Conservation (phyloP, 2,113 vertebrate species). For the Eudorcas thomsonii region DNA sequence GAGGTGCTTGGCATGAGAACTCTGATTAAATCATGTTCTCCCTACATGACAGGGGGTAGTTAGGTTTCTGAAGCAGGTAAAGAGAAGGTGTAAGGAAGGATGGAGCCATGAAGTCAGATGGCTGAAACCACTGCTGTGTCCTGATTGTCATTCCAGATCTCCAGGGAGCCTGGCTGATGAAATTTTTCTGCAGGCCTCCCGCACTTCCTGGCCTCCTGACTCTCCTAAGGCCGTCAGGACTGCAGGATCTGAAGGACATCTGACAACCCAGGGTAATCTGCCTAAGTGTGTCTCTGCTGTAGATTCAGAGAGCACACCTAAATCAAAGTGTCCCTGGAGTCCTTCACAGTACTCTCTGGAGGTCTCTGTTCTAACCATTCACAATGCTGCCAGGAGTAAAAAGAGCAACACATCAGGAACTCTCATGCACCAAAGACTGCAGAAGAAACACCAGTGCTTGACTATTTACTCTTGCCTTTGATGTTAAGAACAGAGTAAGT, state of each 20-base stretch:
- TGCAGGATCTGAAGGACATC: not conserved
- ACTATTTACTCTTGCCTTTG: not conserved
- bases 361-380: not conserved
- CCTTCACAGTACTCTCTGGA: not conserved
- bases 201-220: not conserved
- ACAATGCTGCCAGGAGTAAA: not conserved
- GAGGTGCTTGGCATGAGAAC: not conserved
- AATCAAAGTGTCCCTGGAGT: not conserved
- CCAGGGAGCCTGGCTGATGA: not conserved
- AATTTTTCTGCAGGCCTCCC: not conserved
- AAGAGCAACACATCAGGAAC: not conserved
- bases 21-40: not conserved
- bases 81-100: not conserved
- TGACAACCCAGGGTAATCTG: not conserved
- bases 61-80: not conserved
- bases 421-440: not conserved
- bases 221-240: not conserved
- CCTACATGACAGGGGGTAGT: not conserved
- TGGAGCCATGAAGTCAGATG: not conserved
- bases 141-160: not conserved
- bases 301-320: not conserved
- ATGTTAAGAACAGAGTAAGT: not conserved
- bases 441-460: not conserved
- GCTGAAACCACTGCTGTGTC: not conserved
- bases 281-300: not conserved